These are phyloP conservation scores for Thalassarche chlororhynchos DNA, from an alignment of 2,113 vertebrate genomes.

Conservation along the genomic window DNA sequence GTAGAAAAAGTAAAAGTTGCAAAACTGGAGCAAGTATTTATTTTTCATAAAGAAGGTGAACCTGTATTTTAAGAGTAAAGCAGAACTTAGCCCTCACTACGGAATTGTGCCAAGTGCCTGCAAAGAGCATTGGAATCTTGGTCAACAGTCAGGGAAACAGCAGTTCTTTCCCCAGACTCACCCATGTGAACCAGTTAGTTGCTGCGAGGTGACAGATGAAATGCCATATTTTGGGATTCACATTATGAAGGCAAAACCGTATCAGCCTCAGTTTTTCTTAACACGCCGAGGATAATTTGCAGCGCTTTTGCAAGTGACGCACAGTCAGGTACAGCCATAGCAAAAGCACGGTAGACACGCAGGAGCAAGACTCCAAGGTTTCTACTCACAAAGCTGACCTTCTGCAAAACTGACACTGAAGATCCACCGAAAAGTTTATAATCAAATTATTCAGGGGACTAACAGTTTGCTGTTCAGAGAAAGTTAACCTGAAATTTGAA, in stretches of 20 bases:
- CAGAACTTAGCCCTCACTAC: neutral
- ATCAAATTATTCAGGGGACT: neutral
- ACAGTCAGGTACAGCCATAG: neutral
- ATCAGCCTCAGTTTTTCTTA: neutral
- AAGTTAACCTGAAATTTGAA: neutral
- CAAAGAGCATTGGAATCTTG: neutral
- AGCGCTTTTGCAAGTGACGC: neutral
- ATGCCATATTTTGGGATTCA: neutral
- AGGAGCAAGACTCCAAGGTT: neutral
- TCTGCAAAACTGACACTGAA: neutral
- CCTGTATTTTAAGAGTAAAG: neutral
- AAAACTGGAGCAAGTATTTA: neutral
- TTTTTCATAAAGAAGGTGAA: neutral
- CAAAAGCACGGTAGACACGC: neutral
- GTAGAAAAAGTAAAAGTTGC: neutral
- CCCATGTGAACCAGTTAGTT: neutral
- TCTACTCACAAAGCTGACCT: neutral
- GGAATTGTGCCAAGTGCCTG: neutral
- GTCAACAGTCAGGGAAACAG: neutral
- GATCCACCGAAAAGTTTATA: neutral
- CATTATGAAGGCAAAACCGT: neutral
- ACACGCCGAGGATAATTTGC: accelerated
- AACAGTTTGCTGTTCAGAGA: neutral
- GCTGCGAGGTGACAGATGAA: neutral
- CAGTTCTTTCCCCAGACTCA: neutral